phyloP scores from a whole-genome alignment of 2,113 vertebrate species.

The Eudorcas thomsonii region DNA sequence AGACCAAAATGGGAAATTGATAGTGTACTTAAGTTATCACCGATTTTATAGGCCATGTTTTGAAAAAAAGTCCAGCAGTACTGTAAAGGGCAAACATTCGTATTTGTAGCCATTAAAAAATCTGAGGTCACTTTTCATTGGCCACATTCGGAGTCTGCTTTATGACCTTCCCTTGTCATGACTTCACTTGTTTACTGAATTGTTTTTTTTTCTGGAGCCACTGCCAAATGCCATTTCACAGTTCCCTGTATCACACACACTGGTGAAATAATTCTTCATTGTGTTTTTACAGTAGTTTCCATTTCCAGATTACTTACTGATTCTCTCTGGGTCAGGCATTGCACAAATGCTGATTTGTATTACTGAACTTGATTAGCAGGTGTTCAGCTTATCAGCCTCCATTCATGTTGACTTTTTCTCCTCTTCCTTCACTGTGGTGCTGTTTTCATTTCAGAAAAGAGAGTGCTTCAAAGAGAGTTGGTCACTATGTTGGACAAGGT shows the following conservation, averaged over 20 bases:
- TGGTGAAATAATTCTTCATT: conserved; percentile 33
- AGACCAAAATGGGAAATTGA: not conserved
- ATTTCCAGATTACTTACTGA: not conserved
- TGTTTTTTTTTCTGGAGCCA: conserved; percentile 10
- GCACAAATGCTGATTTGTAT: not conserved
- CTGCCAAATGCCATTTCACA: conserved; percentile 1
- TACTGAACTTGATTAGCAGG: not conserved
- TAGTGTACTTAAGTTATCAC: not conserved
- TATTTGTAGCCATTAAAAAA: conserved; percentile 24
- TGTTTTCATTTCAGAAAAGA: not conserved
- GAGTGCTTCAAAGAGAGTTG: not conserved
- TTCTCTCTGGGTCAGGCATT: not conserved
- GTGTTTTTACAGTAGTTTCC: conserved; percentile 2
- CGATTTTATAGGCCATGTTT: not conserved
- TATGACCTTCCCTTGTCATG: not conserved
- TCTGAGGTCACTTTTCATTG: conserved; percentile 20
- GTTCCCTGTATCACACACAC: conserved; percentile 18
- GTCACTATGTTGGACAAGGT: not conserved
- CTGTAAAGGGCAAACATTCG: not conserved
- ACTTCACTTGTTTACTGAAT: conserved; percentile 44
- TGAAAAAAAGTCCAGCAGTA: not conserved
- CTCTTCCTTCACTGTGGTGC: not conserved
- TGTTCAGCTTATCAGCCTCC: not conserved
- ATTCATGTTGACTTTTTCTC: not conserved
- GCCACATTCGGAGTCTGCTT: not conserved